phyloP scores from a whole-genome alignment of 1,140 invertebrate species.

The Conus betulinus region DNA sequence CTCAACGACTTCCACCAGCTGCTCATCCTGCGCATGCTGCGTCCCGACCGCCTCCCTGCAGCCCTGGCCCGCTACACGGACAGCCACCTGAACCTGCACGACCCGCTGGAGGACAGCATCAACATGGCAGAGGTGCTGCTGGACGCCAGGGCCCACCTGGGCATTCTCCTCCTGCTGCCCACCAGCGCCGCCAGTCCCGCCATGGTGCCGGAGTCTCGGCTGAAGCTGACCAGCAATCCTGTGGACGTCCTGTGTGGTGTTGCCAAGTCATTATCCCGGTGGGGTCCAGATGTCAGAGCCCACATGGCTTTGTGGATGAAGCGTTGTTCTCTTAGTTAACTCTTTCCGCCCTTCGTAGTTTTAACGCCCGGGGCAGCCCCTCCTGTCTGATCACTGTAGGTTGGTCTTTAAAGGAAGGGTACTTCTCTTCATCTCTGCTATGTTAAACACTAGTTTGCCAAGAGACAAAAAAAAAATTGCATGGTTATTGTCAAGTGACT shows the following conservation, averaged over 20 bases:
- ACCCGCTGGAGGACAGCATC: slow-evolving; percentile 60
- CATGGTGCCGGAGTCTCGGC: slow-evolving; percentile 47
- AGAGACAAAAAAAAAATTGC: too few relatives aligned
- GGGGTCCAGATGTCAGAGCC: too few relatives aligned
- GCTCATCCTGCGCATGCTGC: slow-evolving; percentile 71
- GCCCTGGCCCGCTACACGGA: slow-evolving; percentile 68
- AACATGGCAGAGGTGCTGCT: slow-evolving; percentile 58
- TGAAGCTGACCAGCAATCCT: slow-evolving; percentile 64
- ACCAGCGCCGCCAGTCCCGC: slow-evolving; percentile 45
- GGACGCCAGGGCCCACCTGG: slow-evolving; percentile 59
- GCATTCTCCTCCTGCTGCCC: slow-evolving; percentile 68
- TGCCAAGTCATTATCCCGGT: slow-evolving; percentile 58
- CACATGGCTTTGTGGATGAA: too few relatives aligned
- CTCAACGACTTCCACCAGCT: slow-evolving; percentile 72
- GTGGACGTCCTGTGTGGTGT: slow-evolving; percentile 62
- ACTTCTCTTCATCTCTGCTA: too few relatives aligned
- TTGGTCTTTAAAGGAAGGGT: too few relatives aligned
- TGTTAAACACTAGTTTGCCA: too few relatives aligned
- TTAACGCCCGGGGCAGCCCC: too few relatives aligned
- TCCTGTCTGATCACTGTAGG: too few relatives aligned
- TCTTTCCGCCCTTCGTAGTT: too few relatives aligned
- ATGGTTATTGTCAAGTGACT: too few relatives aligned
- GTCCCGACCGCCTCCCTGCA: slow-evolving; percentile 69
- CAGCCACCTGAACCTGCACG: slow-evolving; percentile 63
- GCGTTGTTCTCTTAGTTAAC: too few relatives aligned